Evolutionary conservation across 2,888 invertebrate species (phyloP).

Genomic region (Capitulum mitella): DNA sequence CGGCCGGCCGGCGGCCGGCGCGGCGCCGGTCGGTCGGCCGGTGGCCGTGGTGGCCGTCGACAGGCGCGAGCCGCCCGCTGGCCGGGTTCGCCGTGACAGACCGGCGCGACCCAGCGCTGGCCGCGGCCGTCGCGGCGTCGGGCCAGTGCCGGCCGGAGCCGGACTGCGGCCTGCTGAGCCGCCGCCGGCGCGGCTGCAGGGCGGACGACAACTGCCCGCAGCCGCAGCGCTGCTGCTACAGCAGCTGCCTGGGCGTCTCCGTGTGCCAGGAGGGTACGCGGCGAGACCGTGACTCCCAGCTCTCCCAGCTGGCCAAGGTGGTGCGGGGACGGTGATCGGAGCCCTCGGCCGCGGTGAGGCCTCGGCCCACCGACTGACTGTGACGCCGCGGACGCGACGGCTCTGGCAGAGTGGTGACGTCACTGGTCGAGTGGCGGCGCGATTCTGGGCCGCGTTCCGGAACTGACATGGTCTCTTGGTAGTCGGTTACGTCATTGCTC

Average conservation of each 20-base stretch:
- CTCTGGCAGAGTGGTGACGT: too few relatives aligned
- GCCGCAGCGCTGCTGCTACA: slow-evolving; percentile 11
- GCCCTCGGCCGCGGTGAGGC: too few relatives aligned
- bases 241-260: background rate
- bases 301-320: background rate
- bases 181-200: slow-evolving; percentile 6
- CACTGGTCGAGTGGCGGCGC: too few relatives aligned
- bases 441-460: too few relatives aligned
- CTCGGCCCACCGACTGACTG: too few relatives aligned
- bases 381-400: too few relatives aligned
- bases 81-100: too few relatives aligned
- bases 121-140: background rate
- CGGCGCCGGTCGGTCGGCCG: background rate
- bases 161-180: background rate
- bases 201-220: background rate
- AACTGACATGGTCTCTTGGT: too few relatives aligned
- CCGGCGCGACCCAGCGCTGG: too few relatives aligned
- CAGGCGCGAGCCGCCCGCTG: background rate
- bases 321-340: too few relatives aligned
- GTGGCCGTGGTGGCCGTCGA: background rate
- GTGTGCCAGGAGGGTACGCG: slow-evolving; percentile 1
- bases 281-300: background rate
- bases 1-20: background rate
- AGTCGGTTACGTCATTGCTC: too few relatives aligned
- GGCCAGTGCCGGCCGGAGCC: slow-evolving; percentile 8